Evolutionary conservation across 2,797 vertebrate species (phyloP).

Genomic region (Nyctalus aviator): DNA sequence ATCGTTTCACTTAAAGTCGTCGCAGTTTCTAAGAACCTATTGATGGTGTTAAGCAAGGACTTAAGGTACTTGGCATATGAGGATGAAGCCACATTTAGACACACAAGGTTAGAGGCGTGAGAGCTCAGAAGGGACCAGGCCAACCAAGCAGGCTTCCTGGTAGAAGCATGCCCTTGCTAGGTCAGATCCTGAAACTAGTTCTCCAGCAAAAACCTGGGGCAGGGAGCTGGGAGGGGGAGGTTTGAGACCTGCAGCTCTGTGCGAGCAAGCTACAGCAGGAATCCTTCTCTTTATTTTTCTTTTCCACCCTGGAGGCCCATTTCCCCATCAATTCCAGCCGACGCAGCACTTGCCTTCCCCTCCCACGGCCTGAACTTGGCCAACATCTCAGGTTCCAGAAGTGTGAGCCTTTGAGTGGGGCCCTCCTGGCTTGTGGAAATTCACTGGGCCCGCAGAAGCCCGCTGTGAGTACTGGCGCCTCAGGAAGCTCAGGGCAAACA

Average conservation of each 20-base stretch:
- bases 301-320: slow-evolving; percentile 72
- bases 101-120: neutral
- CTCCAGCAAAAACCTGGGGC: neutral
- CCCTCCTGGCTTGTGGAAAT: slow-evolving; percentile 71
- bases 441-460: slow-evolving; percentile 1
- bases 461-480: neutral
- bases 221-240: neutral
- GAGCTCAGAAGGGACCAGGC: neutral
- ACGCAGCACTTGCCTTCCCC: slow-evolving; percentile 61
- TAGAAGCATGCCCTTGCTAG: neutral
- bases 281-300: slow-evolving; percentile 71
- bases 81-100: neutral
- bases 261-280: slow-evolving; percentile 65
- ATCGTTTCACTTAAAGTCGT: neutral
- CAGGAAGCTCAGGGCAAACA: neutral
- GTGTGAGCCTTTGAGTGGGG: slow-evolving; percentile 68
- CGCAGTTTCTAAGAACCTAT: neutral
- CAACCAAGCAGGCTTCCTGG: slow-evolving; percentile 51
- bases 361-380: slow-evolving; percentile 73
- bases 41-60: neutral
- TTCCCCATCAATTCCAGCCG: slow-evolving; percentile 64
- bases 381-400: slow-evolving; percentile 68
- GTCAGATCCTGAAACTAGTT: neutral
- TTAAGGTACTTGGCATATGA: neutral
- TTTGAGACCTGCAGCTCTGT: slow-evolving; percentile 34